Percentiles rank a stretch among this genome's conserved stretches.
phyloP scores from a whole-genome alignment of 2,113 vertebrate species.

The Chamaea fasciata region DNA sequence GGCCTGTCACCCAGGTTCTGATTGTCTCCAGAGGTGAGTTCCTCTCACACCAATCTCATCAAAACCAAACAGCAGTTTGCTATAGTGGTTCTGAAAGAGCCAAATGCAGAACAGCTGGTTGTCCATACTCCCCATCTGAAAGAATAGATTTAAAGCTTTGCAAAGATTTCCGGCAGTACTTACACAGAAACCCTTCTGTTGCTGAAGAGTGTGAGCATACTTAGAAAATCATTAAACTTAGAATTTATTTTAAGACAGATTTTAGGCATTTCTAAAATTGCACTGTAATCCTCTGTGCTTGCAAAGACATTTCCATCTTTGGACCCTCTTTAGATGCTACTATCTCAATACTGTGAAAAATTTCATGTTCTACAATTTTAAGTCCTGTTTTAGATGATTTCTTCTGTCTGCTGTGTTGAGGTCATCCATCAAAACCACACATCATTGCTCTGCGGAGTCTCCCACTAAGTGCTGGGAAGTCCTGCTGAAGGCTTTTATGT shows the following conservation, averaged over 20 bases:
- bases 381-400: not conserved
- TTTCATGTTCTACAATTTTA: not conserved
- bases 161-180: not conserved
- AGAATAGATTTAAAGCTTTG: not conserved
- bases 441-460: not conserved
- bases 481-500: not conserved
- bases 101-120: not conserved
- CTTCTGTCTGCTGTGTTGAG: not conserved
- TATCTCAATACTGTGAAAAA: not conserved
- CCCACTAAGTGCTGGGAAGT: not conserved
- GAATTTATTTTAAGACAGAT: not conserved
- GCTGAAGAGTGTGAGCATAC: not conserved
- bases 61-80: not conserved
- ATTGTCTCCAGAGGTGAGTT: not conserved
- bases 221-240: not conserved
- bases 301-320: not conserved
- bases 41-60: not conserved
- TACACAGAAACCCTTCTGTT: not conserved
- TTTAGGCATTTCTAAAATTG: not conserved
- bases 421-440: not conserved
- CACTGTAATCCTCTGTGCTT: not conserved
- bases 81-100: not conserved
- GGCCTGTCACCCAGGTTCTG: not conserved
- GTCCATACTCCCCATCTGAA: not conserved
- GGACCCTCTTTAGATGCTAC: not conserved